These are phyloP conservation scores for Scaptomyza caliginosa DNA, from an alignment of 2,888 invertebrate species.

Conservation along the genomic window DNA sequence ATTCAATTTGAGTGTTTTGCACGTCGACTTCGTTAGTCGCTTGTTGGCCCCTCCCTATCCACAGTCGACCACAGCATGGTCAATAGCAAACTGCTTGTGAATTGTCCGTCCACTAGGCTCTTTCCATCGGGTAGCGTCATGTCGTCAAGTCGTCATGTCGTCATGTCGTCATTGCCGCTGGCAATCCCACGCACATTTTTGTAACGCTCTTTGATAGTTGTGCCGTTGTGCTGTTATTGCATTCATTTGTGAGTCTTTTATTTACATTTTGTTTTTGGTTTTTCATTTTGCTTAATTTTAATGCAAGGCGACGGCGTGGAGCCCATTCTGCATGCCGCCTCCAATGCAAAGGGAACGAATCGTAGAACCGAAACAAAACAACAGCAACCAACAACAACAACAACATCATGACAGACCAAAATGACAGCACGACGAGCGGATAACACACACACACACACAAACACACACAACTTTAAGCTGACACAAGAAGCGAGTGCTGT, in stretches of 20 bases:
- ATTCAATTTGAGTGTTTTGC: constrained; percentile 69
- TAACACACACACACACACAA: constrained; percentile 52
- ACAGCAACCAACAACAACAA: constrained; percentile 39
- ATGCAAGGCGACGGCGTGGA: constrained; percentile 49
- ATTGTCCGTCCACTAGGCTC: constrained; percentile 30
- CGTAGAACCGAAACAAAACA: constrained; percentile 49
- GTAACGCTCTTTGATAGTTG: constrained; percentile 50
- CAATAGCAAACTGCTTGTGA: constrained; percentile 29
- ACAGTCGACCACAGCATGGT: constrained; percentile 20
- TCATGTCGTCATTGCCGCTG: constrained; percentile 58
- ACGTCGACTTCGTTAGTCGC: constrained; percentile 10
- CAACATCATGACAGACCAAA: constrained; percentile 55
- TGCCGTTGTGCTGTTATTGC: constrained; percentile 66
- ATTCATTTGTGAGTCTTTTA: constrained; percentile 72
- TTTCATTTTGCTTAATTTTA: constrained; percentile 65
- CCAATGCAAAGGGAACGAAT: constrained; percentile 54
- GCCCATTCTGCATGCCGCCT: constrained; percentile 60
- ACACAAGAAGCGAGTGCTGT: constrained; percentile 23
- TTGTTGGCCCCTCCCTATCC: constrained; percentile 8
- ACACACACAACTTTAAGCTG: constrained; percentile 42
- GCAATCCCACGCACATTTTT: constrained; percentile 73
- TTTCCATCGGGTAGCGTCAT: constrained; percentile 12
- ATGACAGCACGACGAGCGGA: constrained; percentile 47
- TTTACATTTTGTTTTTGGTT: constrained; percentile 69
- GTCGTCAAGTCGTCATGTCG: constrained; percentile 43